Evolutionary conservation across 2,888 invertebrate species (phyloP), one percentile per base, ranked within the genome.

Genomic region (Coecobrya sp.): DNA sequence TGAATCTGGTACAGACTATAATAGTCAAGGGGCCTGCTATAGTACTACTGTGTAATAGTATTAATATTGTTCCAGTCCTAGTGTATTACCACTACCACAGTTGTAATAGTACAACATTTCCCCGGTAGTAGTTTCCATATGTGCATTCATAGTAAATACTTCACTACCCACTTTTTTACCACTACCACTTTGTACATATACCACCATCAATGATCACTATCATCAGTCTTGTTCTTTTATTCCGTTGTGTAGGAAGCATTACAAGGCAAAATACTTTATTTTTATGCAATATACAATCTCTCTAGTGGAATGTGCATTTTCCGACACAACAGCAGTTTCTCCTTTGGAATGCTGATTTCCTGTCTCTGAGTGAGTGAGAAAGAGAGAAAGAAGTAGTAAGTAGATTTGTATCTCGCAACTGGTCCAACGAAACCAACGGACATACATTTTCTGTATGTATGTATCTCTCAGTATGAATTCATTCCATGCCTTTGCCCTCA

Each of bases 271-370:
- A 25, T 76, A 22, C 52, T 25, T 52, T 55, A 52, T 79, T 70
- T 79, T 55, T 27, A 52, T 79, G 79, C 52, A 52, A 79, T 22
- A 52, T 79, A 27, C n/a, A 52, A 16, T 79, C 27, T 76, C 13
- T 52, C 79, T 16, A 79, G 25, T 27, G 79, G 79, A 73, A 79
- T 79, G 76, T 76, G 42, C n/a, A 49, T 45, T 76, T n/a, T 22
- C 45, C 49, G 49, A 13, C 70, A 1, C 70, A 73, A 25, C 16
- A 45, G 13, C 49, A 45, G 49, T 76, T 49, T 30, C 30, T 19
- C 27, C 16, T 52, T 79, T 52, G 79, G 79, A 27, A 79, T 79
- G 79, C 49, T 76, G 76, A 76, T 76, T 76, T 76, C 49, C 70
- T 73, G 70, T 73, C 70, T 36, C 19, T 42, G 70, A 19, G 70